Evolutionary conservation across 2,888 invertebrate species (phyloP).

Genomic region (Pandemis cinnamomeana): DNA sequence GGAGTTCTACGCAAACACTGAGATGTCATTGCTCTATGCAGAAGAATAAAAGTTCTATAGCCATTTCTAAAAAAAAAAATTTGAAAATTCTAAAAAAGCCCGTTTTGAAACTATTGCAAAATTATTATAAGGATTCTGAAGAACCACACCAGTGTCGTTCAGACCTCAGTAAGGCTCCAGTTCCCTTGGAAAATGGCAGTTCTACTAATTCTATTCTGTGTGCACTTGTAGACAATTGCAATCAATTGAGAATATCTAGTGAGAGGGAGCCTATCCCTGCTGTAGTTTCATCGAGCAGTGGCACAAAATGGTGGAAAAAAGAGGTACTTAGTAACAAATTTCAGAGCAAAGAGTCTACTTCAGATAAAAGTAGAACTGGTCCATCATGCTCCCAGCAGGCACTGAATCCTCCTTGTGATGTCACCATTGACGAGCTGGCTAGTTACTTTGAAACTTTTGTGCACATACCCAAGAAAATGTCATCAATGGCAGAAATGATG

Average conservation of each 20-base stretch:
- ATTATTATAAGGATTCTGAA: constrained; percentile 46
- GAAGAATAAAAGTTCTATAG: constrained; percentile 54
- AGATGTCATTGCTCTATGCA: constrained; percentile 67
- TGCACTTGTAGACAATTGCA: constrained; percentile 75
- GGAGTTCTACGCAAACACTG: constrained; percentile 49
- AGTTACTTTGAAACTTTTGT: constrained; percentile 98
- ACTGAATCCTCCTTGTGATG: constrained; percentile 89
- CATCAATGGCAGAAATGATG: constrained; percentile 99
- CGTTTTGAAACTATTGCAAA: constrained; percentile 79
- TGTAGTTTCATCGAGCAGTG: constrained; percentile 50
- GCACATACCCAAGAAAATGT: constrained; percentile 99
- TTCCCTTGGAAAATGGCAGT: constrained; percentile 46
- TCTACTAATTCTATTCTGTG: constrained; percentile 67
- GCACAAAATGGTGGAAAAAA: constrained; percentile 69
- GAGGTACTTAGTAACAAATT: constrained; percentile 51
- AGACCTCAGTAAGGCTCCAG: constrained; percentile 47
- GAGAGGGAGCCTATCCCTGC: constrained; percentile 47
- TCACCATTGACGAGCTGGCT: constrained; percentile 97
- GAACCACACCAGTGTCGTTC: constrained; percentile 20
- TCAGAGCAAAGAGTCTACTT: constrained; percentile 53
- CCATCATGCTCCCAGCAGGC: constrained; percentile 92
- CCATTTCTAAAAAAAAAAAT: constrained; percentile 72
- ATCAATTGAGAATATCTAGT: constrained; percentile 73
- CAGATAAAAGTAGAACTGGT: constrained; percentile 63
- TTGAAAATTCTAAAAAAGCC: constrained; percentile 83